A percentile compares a stretch with the other conserved stretches of the same genome.
These are phyloP conservation scores for Anticlea derivata DNA, from an alignment of 2,888 invertebrate species.

Conservation along the genomic window DNA sequence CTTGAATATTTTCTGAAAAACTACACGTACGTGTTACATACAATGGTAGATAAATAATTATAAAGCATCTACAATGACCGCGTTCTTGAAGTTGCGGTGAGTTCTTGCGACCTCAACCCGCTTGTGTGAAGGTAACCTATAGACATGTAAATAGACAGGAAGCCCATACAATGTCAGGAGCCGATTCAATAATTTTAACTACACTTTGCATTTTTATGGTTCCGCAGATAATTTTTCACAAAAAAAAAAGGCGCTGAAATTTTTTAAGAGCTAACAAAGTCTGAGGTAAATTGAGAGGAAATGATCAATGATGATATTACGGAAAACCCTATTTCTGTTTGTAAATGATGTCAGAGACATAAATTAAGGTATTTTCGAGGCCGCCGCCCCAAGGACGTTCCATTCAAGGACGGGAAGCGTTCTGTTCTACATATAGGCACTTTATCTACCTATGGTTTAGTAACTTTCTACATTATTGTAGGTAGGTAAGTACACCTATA, in stretches of 20 bases:
- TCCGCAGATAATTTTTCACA: constrained; percentile 1
- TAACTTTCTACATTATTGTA: too few relatives aligned
- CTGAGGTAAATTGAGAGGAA: too few relatives aligned
- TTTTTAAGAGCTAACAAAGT: too few relatives aligned
- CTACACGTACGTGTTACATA: constrained; percentile 1
- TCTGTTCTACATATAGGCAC: not conserved
- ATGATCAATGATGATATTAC: too few relatives aligned
- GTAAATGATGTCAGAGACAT: not conserved
- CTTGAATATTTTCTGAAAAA: constrained; percentile 1
- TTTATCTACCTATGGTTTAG: not conserved
- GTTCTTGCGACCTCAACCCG: constrained; percentile 74
- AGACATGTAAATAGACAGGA: constrained; percentile 78
- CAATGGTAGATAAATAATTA: constrained; percentile 17
- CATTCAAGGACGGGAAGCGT: constrained; percentile 1
- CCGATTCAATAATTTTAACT: constrained; percentile 42
- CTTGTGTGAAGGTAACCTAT: constrained; percentile 75
- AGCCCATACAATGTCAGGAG: constrained; percentile 74
- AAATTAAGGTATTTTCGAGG: constrained; percentile 6
- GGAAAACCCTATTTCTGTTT: not conserved
- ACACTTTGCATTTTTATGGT: constrained; percentile 31
- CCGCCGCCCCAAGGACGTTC: constrained; percentile 2
- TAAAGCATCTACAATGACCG: constrained; percentile 27
- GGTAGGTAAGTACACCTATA: too few relatives aligned
- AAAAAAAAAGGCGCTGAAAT: too few relatives aligned
- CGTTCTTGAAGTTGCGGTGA: constrained; percentile 43